Evolutionary conservation across 2,797 vertebrate genomes (phyloP).

Genomic region (Balearica regulorum): DNA sequence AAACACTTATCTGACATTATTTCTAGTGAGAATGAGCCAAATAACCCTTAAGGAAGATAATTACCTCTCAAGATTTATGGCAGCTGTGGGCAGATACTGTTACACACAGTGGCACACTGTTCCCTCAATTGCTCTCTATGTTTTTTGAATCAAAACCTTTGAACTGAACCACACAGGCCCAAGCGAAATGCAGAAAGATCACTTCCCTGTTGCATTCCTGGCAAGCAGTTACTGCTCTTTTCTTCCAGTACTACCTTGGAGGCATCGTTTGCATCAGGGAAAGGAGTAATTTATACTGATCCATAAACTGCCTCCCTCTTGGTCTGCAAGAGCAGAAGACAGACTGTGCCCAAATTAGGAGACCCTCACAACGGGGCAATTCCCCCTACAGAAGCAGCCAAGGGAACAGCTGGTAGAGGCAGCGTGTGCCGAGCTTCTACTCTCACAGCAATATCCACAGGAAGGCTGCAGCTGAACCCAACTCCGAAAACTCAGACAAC

Average conservation of each 20-base stretch:
- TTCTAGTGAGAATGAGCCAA: background rate
- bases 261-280: background rate
- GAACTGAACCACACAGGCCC: background rate
- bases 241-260: background rate
- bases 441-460: background rate
- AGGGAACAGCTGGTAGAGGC: background rate
- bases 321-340: background rate
- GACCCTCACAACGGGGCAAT: background rate
- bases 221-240: background rate
- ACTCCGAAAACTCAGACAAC: background rate
- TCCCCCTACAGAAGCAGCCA: background rate
- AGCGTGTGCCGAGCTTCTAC: background rate
- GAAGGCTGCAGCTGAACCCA: background rate
- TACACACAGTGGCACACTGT: background rate
- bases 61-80: constrained; percentile 2
- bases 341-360: background rate
- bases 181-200: background rate
- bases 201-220: background rate
- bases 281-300: background rate
- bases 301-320: background rate
- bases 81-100: constrained; percentile 16
- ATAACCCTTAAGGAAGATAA: constrained; percentile 29
- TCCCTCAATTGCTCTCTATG: background rate
- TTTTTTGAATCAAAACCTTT: background rate
- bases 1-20: constrained; percentile 14